Conservation (phyloP, 1,140 invertebrate genomes). For the Ceratosolen fusciceps region DNA sequence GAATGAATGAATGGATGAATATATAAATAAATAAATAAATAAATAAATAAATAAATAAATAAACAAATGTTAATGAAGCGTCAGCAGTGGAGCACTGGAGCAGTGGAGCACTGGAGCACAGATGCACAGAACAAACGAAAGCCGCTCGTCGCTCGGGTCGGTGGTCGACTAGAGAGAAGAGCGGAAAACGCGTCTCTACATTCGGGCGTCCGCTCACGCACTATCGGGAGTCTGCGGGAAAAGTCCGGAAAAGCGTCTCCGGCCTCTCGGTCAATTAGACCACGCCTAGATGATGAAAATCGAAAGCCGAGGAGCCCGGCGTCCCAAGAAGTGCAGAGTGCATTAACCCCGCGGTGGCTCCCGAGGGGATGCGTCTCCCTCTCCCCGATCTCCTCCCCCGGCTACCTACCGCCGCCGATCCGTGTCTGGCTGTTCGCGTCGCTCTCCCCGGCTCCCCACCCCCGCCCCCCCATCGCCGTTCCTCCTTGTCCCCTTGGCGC, state of each 20-base stretch:
- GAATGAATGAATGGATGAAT: too few species aligned
- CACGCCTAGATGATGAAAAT: slow-evolving; percentile 46
- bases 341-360: slow-evolving; percentile 35
- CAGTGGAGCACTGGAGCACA: too few species aligned
- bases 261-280: slow-evolving; percentile 25
- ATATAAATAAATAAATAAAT: too few species aligned
- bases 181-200: not conserved
- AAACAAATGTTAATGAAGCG: too few species aligned
- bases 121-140: not conserved
- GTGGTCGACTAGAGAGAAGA: too few species aligned
- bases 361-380: slow-evolving; percentile 45
- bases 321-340: slow-evolving; percentile 15
- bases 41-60: too few species aligned
- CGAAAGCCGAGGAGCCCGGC: slow-evolving; percentile 12
- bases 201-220: not conserved
- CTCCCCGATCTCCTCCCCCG: not conserved
- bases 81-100: too few species aligned
- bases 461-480: too few species aligned
- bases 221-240: not conserved
- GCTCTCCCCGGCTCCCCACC: too few species aligned
- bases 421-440: too few species aligned
- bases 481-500: too few species aligned
- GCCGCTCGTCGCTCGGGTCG: not conserved
- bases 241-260: slow-evolving; percentile 9
- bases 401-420: not conserved